These are phyloP conservation scores for Hyppa rectilinea DNA, from an alignment of 2,888 invertebrate genomes.

Conservation along the genomic window DNA sequence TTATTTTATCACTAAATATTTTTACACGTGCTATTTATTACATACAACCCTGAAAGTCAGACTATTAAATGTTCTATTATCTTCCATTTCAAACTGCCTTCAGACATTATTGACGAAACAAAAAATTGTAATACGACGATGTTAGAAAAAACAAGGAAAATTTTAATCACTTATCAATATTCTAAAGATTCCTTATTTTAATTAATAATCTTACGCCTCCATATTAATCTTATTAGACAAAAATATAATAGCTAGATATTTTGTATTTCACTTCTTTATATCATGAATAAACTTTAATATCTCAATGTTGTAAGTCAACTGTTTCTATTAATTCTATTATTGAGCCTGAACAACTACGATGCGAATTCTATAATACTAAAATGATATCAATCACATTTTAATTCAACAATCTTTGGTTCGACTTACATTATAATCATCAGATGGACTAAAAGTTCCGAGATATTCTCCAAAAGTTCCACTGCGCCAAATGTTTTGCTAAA, in stretches of 20 bases:
- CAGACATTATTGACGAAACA: conserved; percentile 57
- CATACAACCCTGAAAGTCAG: conserved; percentile 82
- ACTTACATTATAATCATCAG: conserved; percentile 35
- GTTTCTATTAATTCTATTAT: conserved; percentile 61
- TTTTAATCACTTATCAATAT: conserved; percentile 53
- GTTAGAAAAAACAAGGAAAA: conserved; percentile 50
- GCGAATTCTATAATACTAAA: conserved; percentile 50
- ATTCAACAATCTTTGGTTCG: conserved; percentile 58
- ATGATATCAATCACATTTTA: conserved; percentile 55
- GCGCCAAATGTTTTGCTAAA: conserved; percentile 2
- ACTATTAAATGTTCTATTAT: conserved; percentile 75
- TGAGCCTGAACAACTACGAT: conserved; percentile 65
- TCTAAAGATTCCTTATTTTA: conserved; percentile 58
- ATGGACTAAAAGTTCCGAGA: conserved; percentile 13
- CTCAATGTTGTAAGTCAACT: conserved; percentile 55
- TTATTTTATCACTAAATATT: conserved; percentile 60
- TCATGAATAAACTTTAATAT: conserved; percentile 58
- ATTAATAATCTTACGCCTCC: conserved; percentile 57
- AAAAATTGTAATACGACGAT: conserved; percentile 45
- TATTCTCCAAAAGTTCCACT: conserved; percentile 8
- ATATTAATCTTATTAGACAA: conserved; percentile 69
- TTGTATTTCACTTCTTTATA: conserved; percentile 50
- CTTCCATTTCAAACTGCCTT: conserved; percentile 63
- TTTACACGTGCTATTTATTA: conserved; percentile 69
- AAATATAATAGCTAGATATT: conserved; percentile 71